These are phyloP conservation scores for Didymodactylos carnosus DNA, from an alignment of 2,888 invertebrate genomes.

Conservation along the genomic window DNA sequence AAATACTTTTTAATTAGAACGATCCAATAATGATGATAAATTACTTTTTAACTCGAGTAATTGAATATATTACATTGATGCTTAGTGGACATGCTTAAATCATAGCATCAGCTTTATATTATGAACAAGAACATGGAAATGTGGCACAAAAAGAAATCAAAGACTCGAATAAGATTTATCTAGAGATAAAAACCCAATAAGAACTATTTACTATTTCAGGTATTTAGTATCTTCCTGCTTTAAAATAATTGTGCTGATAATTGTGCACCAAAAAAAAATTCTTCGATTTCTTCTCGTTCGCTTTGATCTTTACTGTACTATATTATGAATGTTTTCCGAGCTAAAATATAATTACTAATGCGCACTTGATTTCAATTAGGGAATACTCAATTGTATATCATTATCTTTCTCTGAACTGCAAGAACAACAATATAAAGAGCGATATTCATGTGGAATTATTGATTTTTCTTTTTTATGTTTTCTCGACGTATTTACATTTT, in stretches of 20 bases:
- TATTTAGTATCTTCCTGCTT: conserved; percentile 70
- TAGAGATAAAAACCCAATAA: background rate
- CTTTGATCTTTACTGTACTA: conserved; percentile 58
- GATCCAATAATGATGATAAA: no score
- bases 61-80: no score
- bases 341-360: conserved; percentile 70
- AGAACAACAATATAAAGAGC: conserved; percentile 87
- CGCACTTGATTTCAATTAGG: conserved; percentile 93
- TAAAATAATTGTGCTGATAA: conserved; percentile 74
- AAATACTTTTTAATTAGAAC: no score
- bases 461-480: no score
- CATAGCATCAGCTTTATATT: no score
- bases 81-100: no score
- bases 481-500: no score
- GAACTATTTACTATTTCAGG: conserved; percentile 48
- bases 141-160: no score
- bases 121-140: no score
- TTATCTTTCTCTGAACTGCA: conserved; percentile 96
- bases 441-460: no score
- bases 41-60: no score
- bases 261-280: conserved; percentile 82
- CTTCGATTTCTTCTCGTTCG: conserved; percentile 51
- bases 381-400: conserved; percentile 97
- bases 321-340: conserved; percentile 69
- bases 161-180: no score